These are phyloP conservation scores for Polyommatus iphigenia DNA, from an alignment of 2,888 invertebrate species.

Conservation along the genomic window DNA sequence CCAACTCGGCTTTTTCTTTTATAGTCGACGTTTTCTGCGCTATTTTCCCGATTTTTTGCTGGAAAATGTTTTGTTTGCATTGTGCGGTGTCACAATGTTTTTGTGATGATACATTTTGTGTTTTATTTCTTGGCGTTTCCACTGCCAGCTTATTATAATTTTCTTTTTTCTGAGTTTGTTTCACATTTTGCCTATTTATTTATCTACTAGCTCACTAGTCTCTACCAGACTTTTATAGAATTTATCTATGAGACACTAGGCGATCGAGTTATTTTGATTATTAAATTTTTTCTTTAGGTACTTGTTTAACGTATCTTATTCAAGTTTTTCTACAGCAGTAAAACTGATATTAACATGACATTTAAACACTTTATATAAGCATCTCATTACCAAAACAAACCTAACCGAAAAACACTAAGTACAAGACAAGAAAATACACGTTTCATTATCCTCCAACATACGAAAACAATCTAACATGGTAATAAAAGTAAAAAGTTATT, in stretches of 20 bases:
- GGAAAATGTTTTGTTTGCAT: conserved; percentile 76
- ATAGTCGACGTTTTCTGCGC: conserved; percentile 76
- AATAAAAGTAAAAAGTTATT: conserved; percentile 76
- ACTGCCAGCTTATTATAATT: neutral
- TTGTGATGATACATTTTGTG: conserved; percentile 32
- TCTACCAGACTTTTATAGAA: too few relatives aligned
- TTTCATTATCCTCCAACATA: conserved; percentile 42
- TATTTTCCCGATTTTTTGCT: conserved; percentile 73
- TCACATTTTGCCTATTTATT: neutral
- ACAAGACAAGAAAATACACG: neutral
- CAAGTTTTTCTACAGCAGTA: too few relatives aligned
- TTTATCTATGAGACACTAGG: too few relatives aligned
- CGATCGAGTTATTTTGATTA: too few relatives aligned
- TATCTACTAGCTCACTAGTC: too few relatives aligned
- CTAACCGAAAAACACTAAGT: neutral
- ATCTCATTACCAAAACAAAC: too few relatives aligned
- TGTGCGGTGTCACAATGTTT: conserved; percentile 71
- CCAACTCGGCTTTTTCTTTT: conserved; percentile 79
- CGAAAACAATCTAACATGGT: conserved; percentile 52
- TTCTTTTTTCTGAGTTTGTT: neutral
- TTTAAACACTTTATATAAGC: too few relatives aligned
- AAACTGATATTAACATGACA: too few relatives aligned
- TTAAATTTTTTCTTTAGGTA: too few relatives aligned
- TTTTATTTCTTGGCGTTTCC: neutral
- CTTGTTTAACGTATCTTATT: too few relatives aligned